phyloP scores from a whole-genome alignment of 2,113 vertebrate genomes.

The Odontesthes bonariensis region DNA sequence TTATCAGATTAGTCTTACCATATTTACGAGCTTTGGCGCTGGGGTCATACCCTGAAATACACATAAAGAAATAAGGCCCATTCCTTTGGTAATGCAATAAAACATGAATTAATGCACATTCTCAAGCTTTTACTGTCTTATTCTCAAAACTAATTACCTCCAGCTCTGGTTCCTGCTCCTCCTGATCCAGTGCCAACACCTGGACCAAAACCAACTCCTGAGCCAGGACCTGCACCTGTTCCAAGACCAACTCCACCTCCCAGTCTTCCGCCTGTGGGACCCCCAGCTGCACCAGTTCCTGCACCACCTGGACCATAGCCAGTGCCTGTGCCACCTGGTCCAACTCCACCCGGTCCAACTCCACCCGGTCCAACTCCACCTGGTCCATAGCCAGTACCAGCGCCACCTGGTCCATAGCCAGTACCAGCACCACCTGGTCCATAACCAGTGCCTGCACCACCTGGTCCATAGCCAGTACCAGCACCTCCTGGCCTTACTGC shows the following conservation, averaged over 20 bases:
- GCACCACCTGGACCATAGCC: constrained; percentile 48
- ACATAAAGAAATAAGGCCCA: background rate
- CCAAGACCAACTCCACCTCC: constrained; percentile 38
- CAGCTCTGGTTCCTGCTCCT: constrained; percentile 45
- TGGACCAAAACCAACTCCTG: constrained; percentile 51
- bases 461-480: constrained; percentile 41
- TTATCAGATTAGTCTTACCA: constrained; percentile 52
- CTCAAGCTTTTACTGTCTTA: background rate
- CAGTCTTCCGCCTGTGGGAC: constrained; percentile 40
- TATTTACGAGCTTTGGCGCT: constrained; percentile 78
- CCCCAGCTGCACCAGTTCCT: constrained; percentile 47
- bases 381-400: constrained; percentile 45
- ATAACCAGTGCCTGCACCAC: too few species aligned
- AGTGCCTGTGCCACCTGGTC: constrained; percentile 7
- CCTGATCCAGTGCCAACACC: constrained; percentile 46
- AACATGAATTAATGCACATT: background rate
- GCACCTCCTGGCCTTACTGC: constrained; percentile 33
- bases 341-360: constrained; percentile 16
- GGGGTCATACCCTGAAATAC: constrained; percentile 69
- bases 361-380: constrained; percentile 49
- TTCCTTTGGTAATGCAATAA: background rate
- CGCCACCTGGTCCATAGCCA: constrained; percentile 47
- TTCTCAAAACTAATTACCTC: constrained; percentile 51
- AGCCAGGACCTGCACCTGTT: constrained; percentile 37
- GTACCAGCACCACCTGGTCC: constrained; percentile 14